Base-by-base conservation (phyloP, 2,113 vertebrate genomes). In the Illadopsis cleaveri region DNA sequence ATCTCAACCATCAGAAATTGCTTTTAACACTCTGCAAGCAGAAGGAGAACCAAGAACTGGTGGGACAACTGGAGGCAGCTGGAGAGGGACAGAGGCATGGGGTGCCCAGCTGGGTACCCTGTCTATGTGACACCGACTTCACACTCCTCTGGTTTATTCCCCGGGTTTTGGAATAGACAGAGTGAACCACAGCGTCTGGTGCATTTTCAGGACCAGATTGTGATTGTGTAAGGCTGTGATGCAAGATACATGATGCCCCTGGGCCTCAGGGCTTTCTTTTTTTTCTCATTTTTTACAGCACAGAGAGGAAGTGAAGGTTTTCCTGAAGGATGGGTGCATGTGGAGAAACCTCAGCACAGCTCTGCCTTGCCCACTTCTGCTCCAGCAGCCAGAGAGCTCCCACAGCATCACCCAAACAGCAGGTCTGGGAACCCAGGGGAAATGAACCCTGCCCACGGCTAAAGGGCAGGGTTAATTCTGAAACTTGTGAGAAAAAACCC, bases 51-150 rank as follows among this genome's bases (percentile, higher is more conserved):
- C 51, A 40, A 18, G 57, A 60, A 1, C 5, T 2, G 6, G 4
- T 4, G 16, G 25, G 31, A 27, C 12, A 62, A 4, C 21, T 2
- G 9, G 56, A 38, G 38, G 40, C 11, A 8, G 45, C 35, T 15
- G 61, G 66, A 35, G 62, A 0, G 0, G 40, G 25, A 5, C 7
- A 10, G 48, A 68, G 40, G 20, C 18, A 33, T 0, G 1, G 14
- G 15, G 33, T 27, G 15, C 8, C 78, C 20, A 11, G 19, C 12
- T 21, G 16, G 6, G 30, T 58, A 8, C 10, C 20, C 20, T 2
- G 0, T 25, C 15, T 9, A 0, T 25, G 54, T 30, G 31, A 62
- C 66, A 31, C 6, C 0, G 0, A 0, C 76, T 16, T 66, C 11
- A 7, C 4, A 1, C 18, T 70, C 37, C 56, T 22, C 6, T 1